Evolutionary conservation across 2,797 vertebrate genomes (phyloP), one percentile per base, ranked within the genome.

Genomic region (Alca torda): DNA sequence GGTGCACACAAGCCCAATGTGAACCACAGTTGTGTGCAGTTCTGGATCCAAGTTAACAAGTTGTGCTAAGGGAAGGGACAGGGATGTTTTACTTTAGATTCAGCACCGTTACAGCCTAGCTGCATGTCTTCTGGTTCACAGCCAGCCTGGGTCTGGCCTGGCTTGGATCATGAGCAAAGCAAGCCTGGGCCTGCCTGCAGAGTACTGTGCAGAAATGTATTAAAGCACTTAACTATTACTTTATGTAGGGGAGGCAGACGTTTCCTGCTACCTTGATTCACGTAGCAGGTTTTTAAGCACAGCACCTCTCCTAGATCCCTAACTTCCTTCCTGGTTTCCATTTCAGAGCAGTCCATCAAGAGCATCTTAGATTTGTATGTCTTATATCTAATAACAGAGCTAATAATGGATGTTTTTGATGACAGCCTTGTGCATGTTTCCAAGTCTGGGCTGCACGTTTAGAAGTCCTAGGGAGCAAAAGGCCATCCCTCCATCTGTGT

Each of bases 181-280:
- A 53, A 41, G 45, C 28, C 65, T 26, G 23, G n/a, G 57, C 18
- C 37, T 76, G 57, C 9, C 67, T 69, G 67, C 2, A 15, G 46
- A 37, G 31, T 24, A 1, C 16, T 51, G 48, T 31, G 68, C 70
- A 91, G 48, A 56, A 28, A 33, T 12, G 45, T 30, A 1, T 37
- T 16, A 2, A 50, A 68, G 18, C 33, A 30, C 23, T 75, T 46
- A 2, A 1, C 6, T 68, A 1, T 63, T 39, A 21, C 4, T 0
- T 0, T 28, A 1, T 16, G 3, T 3, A 13, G 41, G 57, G 33
- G 14, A 73, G 39, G 19, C 37, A 70, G 63, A 17, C 17, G 15
- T 41, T 59, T 37, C 61, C 67, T 67, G 59, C n/a, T 74, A 10
- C 24, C 28, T 28, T 56, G n/a, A 18, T 63, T 89, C 21, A 23